Conservation (phyloP, 1,140 invertebrate genomes). For the Nasonia longicornis region DNA sequence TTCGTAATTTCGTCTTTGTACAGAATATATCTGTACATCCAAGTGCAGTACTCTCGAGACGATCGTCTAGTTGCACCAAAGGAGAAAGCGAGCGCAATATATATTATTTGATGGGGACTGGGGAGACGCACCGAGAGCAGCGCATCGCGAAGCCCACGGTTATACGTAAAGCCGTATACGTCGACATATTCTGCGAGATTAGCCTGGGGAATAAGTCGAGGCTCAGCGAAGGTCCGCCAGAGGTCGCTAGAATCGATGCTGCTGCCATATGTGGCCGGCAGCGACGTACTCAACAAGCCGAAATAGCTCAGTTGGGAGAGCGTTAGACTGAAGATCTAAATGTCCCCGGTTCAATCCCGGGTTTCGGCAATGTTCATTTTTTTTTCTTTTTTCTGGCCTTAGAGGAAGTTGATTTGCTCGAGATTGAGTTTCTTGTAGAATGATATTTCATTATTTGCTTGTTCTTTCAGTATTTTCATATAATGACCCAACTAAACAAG, state of each 20-base stretch:
- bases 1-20: too few relatives aligned
- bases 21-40: neutral
- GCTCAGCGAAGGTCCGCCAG: neutral
- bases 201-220: neutral
- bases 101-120: neutral
- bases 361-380: constrained; percentile 54
- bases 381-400: constrained; percentile 44
- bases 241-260: neutral
- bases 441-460: too few relatives aligned
- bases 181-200: neutral
- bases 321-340: constrained; percentile 60
- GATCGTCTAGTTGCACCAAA: neutral
- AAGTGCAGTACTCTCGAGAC: neutral
- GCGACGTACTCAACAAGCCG: constrained; percentile 35
- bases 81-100: neutral
- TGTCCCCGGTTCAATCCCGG: constrained; percentile 55
- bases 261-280: neutral
- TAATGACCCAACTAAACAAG: too few relatives aligned
- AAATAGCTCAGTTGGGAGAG: constrained; percentile 61
- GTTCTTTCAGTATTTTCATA: too few relatives aligned
- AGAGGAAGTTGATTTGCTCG: too few relatives aligned
- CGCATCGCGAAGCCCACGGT: neutral
- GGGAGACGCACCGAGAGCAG: neutral
- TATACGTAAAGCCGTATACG: neutral
- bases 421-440: too few relatives aligned